phyloP scores from a whole-genome alignment of 2,113 vertebrate genomes.

The Megaceryle torquata region DNA sequence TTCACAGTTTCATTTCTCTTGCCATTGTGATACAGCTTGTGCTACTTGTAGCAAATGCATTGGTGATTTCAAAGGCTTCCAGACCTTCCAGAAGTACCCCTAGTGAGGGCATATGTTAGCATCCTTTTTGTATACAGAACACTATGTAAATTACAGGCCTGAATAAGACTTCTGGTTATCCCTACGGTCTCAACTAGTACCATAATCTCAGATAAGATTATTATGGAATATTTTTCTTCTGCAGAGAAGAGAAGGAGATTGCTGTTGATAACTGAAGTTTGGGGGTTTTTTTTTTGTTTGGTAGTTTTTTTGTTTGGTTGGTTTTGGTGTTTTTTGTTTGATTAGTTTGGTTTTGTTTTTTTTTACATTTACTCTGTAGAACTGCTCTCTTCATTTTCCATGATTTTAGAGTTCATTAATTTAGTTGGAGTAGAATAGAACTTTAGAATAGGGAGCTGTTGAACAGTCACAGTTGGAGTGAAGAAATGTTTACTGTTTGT shows the following conservation, averaged over 20 bases:
- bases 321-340: too few relatives aligned
- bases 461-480: background rate
- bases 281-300: too few relatives aligned
- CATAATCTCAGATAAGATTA: background rate
- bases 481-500: background rate
- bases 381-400: background rate
- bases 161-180: background rate
- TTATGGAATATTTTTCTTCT: background rate
- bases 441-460: background rate
- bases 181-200: background rate
- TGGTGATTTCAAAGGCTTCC: background rate
- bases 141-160: background rate
- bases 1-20: background rate
- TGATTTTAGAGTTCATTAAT: background rate
- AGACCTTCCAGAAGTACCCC: background rate
- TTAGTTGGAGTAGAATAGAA: background rate
- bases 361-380: background rate
- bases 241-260: background rate
- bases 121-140: background rate
- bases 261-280: background rate
- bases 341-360: too few relatives aligned
- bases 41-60: background rate
- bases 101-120: background rate
- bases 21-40: background rate
- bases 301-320: too few relatives aligned